These are phyloP conservation scores for Chloroceryle amazona DNA, from an alignment of 2,797 vertebrate species.

Conservation along the genomic window DNA sequence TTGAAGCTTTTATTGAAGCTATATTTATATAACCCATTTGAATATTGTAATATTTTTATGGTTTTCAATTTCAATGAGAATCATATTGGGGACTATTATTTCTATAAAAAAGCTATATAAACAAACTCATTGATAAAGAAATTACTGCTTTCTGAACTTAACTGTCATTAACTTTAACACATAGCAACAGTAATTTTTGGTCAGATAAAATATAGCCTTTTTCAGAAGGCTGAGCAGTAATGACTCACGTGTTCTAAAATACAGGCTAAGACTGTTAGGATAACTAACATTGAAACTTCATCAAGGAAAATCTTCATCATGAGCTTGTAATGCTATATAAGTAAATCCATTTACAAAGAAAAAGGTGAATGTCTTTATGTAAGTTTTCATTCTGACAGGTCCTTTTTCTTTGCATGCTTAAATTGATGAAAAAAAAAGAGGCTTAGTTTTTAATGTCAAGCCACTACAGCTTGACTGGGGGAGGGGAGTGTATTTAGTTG, in stretches of 20 bases:
- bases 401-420: neutral
- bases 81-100: neutral
- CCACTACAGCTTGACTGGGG: neutral
- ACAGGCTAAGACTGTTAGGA: neutral
- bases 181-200: neutral
- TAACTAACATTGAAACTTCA: neutral
- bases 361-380: neutral
- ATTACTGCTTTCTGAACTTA: neutral
- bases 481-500: neutral
- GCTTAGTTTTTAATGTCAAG: neutral
- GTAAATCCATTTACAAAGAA: neutral
- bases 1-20: neutral
- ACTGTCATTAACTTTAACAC: neutral
- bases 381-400: neutral
- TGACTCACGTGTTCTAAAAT: neutral
- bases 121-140: neutral
- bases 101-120: neutral
- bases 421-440: neutral
- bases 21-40: neutral
- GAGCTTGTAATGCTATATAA: neutral
- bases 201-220: neutral
- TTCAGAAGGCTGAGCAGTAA: neutral
- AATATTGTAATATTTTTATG: neutral
- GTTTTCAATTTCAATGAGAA: neutral
- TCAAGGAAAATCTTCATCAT: accelerated